These are phyloP conservation scores for Drosophila austrosaltans DNA, from an alignment of 2,888 invertebrate genomes.

Conservation along the genomic window DNA sequence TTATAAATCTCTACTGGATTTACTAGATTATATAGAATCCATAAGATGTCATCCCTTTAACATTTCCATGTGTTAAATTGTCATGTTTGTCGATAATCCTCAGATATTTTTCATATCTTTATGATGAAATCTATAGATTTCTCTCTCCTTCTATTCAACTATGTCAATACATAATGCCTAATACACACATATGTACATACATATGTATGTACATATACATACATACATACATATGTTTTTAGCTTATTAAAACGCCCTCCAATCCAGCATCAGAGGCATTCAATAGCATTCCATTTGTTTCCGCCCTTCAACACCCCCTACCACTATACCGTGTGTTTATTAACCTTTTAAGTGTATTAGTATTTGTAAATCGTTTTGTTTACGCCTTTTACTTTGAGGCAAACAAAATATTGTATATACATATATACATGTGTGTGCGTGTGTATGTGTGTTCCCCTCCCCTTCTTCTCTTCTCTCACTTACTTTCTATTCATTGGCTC, in stretches of 20 bases:
- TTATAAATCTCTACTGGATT: too few relatives aligned
- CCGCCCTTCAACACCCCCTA: neutral
- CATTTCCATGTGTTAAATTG: too few relatives aligned
- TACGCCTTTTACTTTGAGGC: constrained; percentile 21
- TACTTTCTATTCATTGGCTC: constrained; percentile 13
- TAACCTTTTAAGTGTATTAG: constrained; percentile 42
- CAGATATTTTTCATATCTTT: too few relatives aligned
- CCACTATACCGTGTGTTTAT: constrained; percentile 39
- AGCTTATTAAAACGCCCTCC: constrained; percentile 33
- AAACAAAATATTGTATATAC: too few relatives aligned
- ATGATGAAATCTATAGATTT: too few relatives aligned
- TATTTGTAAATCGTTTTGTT: constrained; percentile 52
- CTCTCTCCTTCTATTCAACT: neutral
- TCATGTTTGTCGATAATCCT: too few relatives aligned
- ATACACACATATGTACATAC: neutral
- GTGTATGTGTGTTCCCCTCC: too few relatives aligned
- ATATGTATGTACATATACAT: constrained; percentile 13
- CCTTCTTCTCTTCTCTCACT: neutral
- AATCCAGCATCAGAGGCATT: constrained; percentile 2
- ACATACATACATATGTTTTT: constrained; percentile 6
- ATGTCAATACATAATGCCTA: neutral
- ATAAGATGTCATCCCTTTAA: too few relatives aligned
- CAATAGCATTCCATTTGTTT: neutral
- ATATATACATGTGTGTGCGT: too few relatives aligned
- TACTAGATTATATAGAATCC: too few relatives aligned